Conservation (phyloP, 2,888 invertebrate species). For the Cerastis leucographa region DNA sequence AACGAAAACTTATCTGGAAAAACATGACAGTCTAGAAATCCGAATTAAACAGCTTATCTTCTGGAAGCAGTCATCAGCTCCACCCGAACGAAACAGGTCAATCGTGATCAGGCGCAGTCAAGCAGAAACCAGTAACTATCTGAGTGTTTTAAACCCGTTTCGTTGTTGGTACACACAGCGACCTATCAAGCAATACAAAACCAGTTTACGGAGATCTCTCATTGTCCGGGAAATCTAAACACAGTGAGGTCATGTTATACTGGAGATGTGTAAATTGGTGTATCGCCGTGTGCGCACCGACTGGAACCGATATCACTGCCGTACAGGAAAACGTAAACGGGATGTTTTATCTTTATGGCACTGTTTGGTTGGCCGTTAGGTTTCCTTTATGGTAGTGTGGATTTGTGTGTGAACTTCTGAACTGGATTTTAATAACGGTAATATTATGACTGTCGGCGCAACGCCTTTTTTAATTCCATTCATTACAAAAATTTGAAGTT, state of each 20-base stretch:
- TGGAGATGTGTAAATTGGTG: too few species aligned
- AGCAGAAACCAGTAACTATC: slow-evolving; percentile 50
- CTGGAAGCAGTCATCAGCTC: slow-evolving; percentile 37
- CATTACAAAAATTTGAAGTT: neutral
- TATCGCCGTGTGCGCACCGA: neutral
- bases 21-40: neutral
- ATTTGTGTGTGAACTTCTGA: neutral
- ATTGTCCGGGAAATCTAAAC: too few species aligned
- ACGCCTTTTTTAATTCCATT: too few species aligned
- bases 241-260: too few species aligned
- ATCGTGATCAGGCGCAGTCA: slow-evolving; percentile 30
- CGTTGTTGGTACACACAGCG: slow-evolving; percentile 38
- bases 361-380: slow-evolving; percentile 10
- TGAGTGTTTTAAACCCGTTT: slow-evolving; percentile 42
- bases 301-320: slow-evolving; percentile 42
- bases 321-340: slow-evolving; percentile 33
- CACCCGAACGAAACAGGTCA: slow-evolving; percentile 39
- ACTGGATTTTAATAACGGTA: neutral
- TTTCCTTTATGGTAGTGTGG: neutral
- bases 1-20: neutral
- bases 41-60: slow-evolving; percentile 43
- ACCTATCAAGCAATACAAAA: too few species aligned
- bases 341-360: slow-evolving; percentile 46
- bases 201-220: too few species aligned
- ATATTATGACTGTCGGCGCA: neutral